A percentile compares a stretch with the other conserved stretches of the same genome.
Evolutionary conservation across 1,140 invertebrate genomes (phyloP).

Genomic region (Sycophila sp.): DNA sequence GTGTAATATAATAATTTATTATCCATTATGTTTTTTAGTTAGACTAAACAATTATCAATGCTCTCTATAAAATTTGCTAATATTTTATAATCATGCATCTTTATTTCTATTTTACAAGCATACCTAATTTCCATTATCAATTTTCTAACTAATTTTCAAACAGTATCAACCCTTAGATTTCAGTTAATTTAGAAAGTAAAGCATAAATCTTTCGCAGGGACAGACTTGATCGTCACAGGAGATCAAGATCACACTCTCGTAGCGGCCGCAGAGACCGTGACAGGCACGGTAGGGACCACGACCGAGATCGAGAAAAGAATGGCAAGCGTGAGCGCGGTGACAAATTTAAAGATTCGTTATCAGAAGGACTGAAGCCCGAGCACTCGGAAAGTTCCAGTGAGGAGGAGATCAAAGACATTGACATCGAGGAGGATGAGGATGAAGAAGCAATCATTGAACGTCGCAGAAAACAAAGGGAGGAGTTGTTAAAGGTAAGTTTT

Average conservation of each 20-base stretch:
- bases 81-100: background rate
- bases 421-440: slow-evolving; percentile 87
- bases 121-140: too few species aligned
- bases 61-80: background rate
- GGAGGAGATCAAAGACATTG: slow-evolving; percentile 79
- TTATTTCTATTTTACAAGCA: background rate
- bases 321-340: slow-evolving; percentile 68
- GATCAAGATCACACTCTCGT: slow-evolving; percentile 56
- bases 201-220: too few species aligned
- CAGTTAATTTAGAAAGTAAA: too few species aligned
- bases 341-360: slow-evolving; percentile 85
- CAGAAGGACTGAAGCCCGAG: slow-evolving; percentile 78
- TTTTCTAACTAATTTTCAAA: too few species aligned
- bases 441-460: slow-evolving; percentile 94
- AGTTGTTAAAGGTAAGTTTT: slow-evolving; percentile 80
- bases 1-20: too few species aligned
- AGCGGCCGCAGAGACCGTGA: slow-evolving; percentile 57
- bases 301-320: slow-evolving; percentile 46
- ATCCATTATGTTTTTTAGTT: too few species aligned
- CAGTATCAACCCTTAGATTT: too few species aligned
- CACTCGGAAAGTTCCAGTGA: slow-evolving; percentile 70
- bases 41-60: background rate
- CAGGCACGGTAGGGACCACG: slow-evolving; percentile 31
- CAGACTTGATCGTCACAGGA: slow-evolving; percentile 53
- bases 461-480: slow-evolving; percentile 88